Conservation (phyloP, 1,140 invertebrate species). For the Cephus cinctus region DNA sequence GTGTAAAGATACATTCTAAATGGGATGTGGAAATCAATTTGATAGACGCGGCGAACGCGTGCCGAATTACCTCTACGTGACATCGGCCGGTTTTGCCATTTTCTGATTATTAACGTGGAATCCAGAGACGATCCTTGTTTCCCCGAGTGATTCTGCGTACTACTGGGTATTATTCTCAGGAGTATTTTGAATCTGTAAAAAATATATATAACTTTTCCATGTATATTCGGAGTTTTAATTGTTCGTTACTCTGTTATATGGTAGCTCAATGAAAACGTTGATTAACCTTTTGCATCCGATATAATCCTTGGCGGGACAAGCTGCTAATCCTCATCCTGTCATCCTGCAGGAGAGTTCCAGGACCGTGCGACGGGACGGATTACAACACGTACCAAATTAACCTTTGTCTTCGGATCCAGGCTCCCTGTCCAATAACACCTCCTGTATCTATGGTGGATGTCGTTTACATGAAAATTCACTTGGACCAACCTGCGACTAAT, state of each 20-base stretch:
- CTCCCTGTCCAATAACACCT: background rate
- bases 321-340: slow-evolving; percentile 50
- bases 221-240: no score
- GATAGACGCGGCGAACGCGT: slow-evolving; percentile 52
- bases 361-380: slow-evolving; percentile 40
- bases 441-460: slow-evolving; percentile 12
- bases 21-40: slow-evolving; percentile 54
- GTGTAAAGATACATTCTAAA: slow-evolving; percentile 29
- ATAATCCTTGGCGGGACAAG: slow-evolving; percentile 55
- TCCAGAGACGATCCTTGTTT: no score
- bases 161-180: no score
- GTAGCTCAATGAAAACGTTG: slow-evolving; percentile 27
- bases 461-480: slow-evolving; percentile 54
- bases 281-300: slow-evolving; percentile 52
- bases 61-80: slow-evolving; percentile 59
- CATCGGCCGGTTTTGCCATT: slow-evolving; percentile 54
- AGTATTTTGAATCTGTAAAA: no score
- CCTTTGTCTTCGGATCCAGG: slow-evolving; percentile 37
- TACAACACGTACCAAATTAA: slow-evolving; percentile 55
- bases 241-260: background rate
- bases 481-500: slow-evolving; percentile 27
- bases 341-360: slow-evolving; percentile 27
- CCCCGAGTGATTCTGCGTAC: no score
- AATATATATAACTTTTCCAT: no score
- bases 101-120: slow-evolving; percentile 53